Evolutionary conservation across 2,888 invertebrate genomes (phyloP).

Genomic region (Trissonchulus sp.): DNA sequence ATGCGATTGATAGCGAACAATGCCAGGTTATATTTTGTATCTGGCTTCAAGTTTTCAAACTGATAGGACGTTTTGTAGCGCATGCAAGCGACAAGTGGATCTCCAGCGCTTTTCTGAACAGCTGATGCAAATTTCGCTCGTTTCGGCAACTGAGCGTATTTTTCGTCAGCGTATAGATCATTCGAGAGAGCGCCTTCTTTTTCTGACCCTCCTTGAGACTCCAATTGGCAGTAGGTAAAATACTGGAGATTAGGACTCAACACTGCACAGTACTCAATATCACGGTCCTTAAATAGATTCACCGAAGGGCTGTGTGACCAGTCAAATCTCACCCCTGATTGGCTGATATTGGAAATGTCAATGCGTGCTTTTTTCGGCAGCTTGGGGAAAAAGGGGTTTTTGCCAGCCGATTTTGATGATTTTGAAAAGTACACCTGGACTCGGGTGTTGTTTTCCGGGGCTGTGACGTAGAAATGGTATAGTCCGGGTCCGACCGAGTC

Average conservation of each 20-base stretch:
- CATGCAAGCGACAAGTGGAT: neutral
- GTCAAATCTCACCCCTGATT: neutral
- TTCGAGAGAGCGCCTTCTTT: neutral
- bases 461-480: conserved; percentile 21
- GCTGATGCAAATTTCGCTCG: neutral
- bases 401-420: neutral
- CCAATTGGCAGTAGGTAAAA: conserved; percentile 18
- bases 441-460: conserved; percentile 19
- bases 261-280: conserved; percentile 22
- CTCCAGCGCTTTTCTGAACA: neutral
- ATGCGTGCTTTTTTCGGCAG: conserved; percentile 22
- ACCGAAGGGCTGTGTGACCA: conserved; percentile 14
- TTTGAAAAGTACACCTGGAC: conserved; percentile 20
- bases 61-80: conserved; percentile 15
- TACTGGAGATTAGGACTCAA: conserved; percentile 18
- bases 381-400: conserved; percentile 8
- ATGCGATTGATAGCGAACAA: conserved; percentile 47
- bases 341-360: neutral
- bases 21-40: conserved; percentile 46
- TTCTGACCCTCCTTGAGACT: neutral
- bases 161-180: neutral
- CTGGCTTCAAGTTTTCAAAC: conserved; percentile 32
- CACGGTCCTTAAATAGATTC: neutral
- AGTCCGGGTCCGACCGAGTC: conserved; percentile 8
- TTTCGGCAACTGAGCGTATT: neutral